These are phyloP conservation scores for Corythaixoides concolor DNA, from an alignment of 2,113 vertebrate species.

Conservation along the genomic window DNA sequence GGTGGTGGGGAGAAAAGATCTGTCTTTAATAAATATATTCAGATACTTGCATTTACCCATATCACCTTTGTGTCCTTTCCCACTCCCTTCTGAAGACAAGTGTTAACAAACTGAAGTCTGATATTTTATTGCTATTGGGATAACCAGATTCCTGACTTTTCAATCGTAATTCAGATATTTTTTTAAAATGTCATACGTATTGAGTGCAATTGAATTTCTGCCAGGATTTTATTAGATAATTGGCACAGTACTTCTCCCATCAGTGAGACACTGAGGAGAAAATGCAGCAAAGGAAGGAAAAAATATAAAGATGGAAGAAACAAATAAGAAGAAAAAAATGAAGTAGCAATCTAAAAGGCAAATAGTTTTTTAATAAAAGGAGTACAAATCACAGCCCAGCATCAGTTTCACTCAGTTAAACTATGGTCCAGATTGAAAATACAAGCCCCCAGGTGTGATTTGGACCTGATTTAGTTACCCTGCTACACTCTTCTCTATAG, in stretches of 20 bases:
- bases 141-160: constrained; percentile 30
- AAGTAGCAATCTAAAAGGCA: background rate
- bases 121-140: background rate
- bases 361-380: background rate
- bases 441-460: background rate
- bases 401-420: background rate
- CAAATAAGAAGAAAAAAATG: background rate
- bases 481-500: background rate
- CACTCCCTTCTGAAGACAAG: background rate
- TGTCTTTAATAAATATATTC: constrained; percentile 24
- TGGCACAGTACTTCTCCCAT: background rate
- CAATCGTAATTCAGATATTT: background rate
- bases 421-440: background rate
- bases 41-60: constrained; percentile 24
- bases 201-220: constrained; percentile 42
- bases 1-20: background rate
- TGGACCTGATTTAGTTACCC: background rate
- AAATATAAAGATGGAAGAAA: background rate
- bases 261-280: background rate
- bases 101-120: constrained; percentile 23
- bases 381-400: background rate
- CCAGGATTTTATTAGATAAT: constrained; percentile 52
- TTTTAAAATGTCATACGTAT: background rate
- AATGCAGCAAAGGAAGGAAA: background rate
- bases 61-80: constrained; percentile 15